Percentiles rank a stretch among this genome's conserved stretches.
phyloP scores from a whole-genome alignment of 2,888 invertebrate genomes.

The Chymomyza caudatula region DNA sequence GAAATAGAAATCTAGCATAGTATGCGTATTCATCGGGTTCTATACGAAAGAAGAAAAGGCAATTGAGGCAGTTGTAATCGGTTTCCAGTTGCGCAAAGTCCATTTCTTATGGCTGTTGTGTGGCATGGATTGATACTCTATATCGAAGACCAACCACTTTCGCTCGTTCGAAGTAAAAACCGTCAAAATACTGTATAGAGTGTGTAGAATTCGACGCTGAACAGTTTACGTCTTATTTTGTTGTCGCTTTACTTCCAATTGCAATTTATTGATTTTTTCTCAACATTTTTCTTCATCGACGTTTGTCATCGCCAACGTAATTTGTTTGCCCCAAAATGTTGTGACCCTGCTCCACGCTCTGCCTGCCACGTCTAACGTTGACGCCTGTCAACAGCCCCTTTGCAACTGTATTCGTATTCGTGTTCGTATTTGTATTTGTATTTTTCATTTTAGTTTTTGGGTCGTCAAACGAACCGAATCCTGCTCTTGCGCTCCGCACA shows the following conservation, averaged over 20 bases:
- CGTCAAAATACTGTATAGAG: too few relatives aligned
- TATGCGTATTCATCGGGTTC: too few relatives aligned
- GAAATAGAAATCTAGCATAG: too few relatives aligned
- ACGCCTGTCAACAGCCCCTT: neutral
- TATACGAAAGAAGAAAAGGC: too few relatives aligned
- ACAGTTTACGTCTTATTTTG: neutral
- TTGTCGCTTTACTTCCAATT: slow-evolving; percentile 44
- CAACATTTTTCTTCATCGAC: slow-evolving; percentile 26
- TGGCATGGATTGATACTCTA: too few relatives aligned
- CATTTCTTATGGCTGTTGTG: too few relatives aligned
- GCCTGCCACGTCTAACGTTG: neutral
- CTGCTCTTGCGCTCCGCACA: neutral
- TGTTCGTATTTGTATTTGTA: neutral
- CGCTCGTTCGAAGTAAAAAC: too few relatives aligned
- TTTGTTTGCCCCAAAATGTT: neutral
- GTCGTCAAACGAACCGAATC: slow-evolving; percentile 43
- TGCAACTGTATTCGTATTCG: neutral
- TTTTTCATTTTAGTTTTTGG: slow-evolving; percentile 3
- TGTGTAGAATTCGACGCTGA: neutral
- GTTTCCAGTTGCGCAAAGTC: too few relatives aligned
- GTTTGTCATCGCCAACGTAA: neutral
- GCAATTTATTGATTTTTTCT: slow-evolving; percentile 67
- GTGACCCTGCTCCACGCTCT: neutral
- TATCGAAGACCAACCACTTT: too few relatives aligned
- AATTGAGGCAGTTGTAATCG: too few relatives aligned